These are phyloP conservation scores for Etheostoma nigrum DNA, from an alignment of 2,797 vertebrate genomes.

Conservation along the genomic window DNA sequence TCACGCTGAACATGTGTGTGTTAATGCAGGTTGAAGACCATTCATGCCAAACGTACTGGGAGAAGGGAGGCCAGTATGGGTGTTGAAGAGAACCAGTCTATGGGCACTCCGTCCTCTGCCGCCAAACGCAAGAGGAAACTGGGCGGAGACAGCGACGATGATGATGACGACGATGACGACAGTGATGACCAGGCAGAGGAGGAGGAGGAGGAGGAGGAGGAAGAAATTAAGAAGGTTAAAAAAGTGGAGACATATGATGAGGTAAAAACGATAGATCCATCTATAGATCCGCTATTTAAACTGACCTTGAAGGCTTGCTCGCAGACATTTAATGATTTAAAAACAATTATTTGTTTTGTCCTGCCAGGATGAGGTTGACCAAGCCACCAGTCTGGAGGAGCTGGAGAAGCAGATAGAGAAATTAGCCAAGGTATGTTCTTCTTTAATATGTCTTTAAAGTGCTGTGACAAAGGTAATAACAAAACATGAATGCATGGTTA, in stretches of 20 bases:
- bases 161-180: slow-evolving; percentile 95
- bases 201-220: slow-evolving; percentile 96
- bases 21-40: slow-evolving; percentile 89
- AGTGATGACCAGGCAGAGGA: slow-evolving; percentile 96
- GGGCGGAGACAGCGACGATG: slow-evolving; percentile 92
- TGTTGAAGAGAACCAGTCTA: slow-evolving; percentile 89
- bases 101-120: slow-evolving; percentile 88
- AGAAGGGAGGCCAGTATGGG: slow-evolving; percentile 88
- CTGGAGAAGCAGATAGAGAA: slow-evolving; percentile 99
- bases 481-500: slow-evolving; percentile 32
- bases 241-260: slow-evolving; percentile 94
- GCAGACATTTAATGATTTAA: not conserved
- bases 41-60: slow-evolving; percentile 96
- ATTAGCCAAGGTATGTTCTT: slow-evolving; percentile 90
- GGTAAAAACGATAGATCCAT: slow-evolving; percentile 65
- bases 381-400: slow-evolving; percentile 95
- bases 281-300: not conserved
- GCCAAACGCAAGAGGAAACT: slow-evolving; percentile 92
- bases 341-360: slow-evolving; percentile 13
- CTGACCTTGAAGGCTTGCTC: not conserved
- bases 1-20: slow-evolving; percentile 24
- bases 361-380: slow-evolving; percentile 95
- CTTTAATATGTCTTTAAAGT: slow-evolving; percentile 17
- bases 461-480: slow-evolving; percentile 16
- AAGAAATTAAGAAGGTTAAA: slow-evolving; percentile 93